These are phyloP conservation scores for Hydra vulgaris DNA, from an alignment of 30 jellyfish, hydroid and myxozoan genomes.

Conservation along the genomic window DNA sequence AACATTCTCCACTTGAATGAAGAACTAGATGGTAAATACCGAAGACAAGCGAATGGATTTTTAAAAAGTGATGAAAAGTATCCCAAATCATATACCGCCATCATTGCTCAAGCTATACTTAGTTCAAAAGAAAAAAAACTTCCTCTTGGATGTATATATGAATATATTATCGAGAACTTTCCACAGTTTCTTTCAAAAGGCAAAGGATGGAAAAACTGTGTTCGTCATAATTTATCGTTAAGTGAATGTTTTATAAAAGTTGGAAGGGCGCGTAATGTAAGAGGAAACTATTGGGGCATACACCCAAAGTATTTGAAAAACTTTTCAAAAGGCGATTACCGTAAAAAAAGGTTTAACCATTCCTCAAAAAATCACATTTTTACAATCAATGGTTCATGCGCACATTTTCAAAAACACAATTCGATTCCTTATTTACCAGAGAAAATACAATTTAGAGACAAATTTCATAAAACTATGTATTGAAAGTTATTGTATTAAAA, in stretches of 20 bases:
- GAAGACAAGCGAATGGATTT: not conserved
- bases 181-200: constrained; percentile 91
- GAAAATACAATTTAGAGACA: not conserved
- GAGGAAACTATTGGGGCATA: constrained; percentile 97
- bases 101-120: constrained; percentile 90
- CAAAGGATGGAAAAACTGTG: constrained; percentile 97
- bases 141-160: constrained; percentile 91
- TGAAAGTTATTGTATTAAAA: too few species aligned
- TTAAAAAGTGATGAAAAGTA: constrained; percentile 3
- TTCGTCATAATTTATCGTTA: constrained; percentile 81
- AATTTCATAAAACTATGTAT: too few species aligned
- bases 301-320: constrained; percentile 85
- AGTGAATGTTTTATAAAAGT: constrained; percentile 89
- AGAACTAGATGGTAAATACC: not conserved
- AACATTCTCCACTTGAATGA: not conserved
- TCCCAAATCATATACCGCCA: constrained; percentile 88
- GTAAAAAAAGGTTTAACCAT: constrained; percentile 84
- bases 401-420: too few species aligned
- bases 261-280: constrained; percentile 91
- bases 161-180: constrained; percentile 78
- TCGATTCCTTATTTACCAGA: not conserved
- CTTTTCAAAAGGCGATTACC: constrained; percentile 89
- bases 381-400: not conserved
- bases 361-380: constrained; percentile 27
- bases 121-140: constrained; percentile 83